Evolutionary conservation across 2,888 invertebrate genomes (phyloP).

Genomic region (Drosophila putrida): DNA sequence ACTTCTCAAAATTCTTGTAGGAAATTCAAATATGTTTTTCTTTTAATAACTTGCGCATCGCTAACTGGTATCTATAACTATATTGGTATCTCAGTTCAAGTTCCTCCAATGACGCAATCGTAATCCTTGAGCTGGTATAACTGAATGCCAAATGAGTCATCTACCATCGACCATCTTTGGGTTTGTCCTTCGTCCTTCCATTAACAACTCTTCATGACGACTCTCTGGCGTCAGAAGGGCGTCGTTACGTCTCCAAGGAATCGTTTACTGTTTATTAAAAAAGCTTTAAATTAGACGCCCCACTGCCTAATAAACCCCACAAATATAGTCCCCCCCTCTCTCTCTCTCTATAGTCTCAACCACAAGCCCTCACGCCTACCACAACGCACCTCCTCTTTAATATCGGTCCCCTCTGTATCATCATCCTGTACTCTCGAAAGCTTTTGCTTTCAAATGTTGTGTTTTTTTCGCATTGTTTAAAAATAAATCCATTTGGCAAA

Average conservation of each 20-base stretch:
- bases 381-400: conserved; percentile 6
- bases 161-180: conserved; percentile 49
- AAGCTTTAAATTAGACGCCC: conserved; percentile 60
- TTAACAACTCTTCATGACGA: conserved; percentile 72
- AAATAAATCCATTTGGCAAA: conserved; percentile 68
- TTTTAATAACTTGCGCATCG: too few relatives aligned
- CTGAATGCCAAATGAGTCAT: conserved; percentile 69
- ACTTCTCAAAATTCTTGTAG: too few relatives aligned
- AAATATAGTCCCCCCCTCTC: not conserved
- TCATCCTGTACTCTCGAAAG: conserved; percentile 59
- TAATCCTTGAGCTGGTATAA: conserved; percentile 62
- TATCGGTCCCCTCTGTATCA: conserved; percentile 12
- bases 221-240: conserved; percentile 54
- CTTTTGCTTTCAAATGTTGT: conserved; percentile 50
- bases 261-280: conserved; percentile 49
- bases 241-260: conserved; percentile 51
- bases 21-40: too few relatives aligned
- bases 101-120: conserved; percentile 62
- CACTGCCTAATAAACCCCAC: not conserved
- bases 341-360: not conserved
- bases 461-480: conserved; percentile 59
- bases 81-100: conserved; percentile 2
- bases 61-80: conserved; percentile 2
- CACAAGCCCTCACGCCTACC: not conserved
- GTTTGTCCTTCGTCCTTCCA: conserved; percentile 53